Evolutionary conservation across 2,113 vertebrate genomes (phyloP).

Genomic region (Callionymus lyra): DNA sequence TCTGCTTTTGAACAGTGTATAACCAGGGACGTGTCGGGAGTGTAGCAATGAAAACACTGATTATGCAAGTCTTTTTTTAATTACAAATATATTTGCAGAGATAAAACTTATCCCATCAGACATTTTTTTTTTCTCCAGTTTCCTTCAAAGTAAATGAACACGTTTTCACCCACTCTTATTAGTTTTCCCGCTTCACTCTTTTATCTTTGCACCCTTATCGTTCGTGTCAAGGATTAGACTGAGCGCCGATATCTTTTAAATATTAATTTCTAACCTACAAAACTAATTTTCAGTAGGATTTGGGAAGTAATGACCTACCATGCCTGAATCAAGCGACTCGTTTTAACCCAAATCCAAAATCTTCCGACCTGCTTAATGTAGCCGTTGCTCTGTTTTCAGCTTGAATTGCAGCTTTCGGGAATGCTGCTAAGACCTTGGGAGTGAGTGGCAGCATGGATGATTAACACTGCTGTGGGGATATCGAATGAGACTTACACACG

Average conservation of each 20-base stretch:
- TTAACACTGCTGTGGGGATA: constrained; percentile 49
- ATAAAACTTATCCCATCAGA: too few relatives aligned
- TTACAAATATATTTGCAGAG: too few relatives aligned
- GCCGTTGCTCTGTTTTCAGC: constrained; percentile 30
- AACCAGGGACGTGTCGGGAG: too few relatives aligned
- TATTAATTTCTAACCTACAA: constrained; percentile 36
- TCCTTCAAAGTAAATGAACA: constrained; percentile 2
- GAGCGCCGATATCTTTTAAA: constrained; percentile 8
- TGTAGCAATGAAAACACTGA: too few relatives aligned
- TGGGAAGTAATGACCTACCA: constrained; percentile 27
- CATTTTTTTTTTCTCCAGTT: too few relatives aligned
- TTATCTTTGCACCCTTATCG: background rate
- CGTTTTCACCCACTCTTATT: constrained; percentile 1
- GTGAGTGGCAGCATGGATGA: constrained; percentile 54
- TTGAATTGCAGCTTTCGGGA: constrained; percentile 40
- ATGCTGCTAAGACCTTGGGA: constrained; percentile 51
- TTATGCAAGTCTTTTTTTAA: too few relatives aligned
- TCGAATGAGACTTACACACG: constrained; percentile 42
- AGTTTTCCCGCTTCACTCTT: background rate
- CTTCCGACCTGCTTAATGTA: constrained; percentile 36
- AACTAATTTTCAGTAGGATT: constrained; percentile 34
- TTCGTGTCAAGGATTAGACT: background rate
- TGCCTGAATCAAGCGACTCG: constrained; percentile 25
- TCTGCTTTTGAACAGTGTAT: too few relatives aligned
- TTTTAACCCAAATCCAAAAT: constrained; percentile 18